Conservation (phyloP, 2,888 invertebrate species). For the Branchellion lobata region DNA sequence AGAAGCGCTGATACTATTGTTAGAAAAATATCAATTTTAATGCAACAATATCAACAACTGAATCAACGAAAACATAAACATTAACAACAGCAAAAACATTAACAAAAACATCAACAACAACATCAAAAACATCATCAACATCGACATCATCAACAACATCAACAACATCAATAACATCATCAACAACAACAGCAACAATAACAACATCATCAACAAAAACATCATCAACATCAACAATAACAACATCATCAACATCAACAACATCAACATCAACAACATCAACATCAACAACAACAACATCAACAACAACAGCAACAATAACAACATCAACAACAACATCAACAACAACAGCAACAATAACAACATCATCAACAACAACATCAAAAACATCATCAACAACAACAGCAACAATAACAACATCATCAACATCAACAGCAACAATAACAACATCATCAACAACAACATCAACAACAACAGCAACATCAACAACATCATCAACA, state of each 20-base stretch:
- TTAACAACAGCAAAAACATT: too few species aligned
- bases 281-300: not conserved
- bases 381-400: not conserved
- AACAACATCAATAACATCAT: not conserved
- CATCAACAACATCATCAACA: too few species aligned
- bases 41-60: too few species aligned
- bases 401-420: not conserved
- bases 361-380: not conserved
- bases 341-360: not conserved
- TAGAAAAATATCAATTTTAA: too few species aligned
- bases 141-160: not conserved
- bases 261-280: not conserved
- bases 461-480: conserved; percentile 3
- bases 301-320: not conserved
- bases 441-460: not conserved
- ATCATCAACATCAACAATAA: not conserved
- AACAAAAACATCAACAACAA: not conserved
- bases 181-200: conserved; percentile 6
- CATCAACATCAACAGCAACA: conserved; percentile 26
- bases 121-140: not conserved
- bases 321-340: conserved; percentile 1
- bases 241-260: conserved; percentile 17
- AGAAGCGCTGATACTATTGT: too few species aligned
- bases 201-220: conserved; percentile 8
- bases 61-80: too few species aligned